Percentiles rank a stretch among this genome's conserved stretches.
These are phyloP conservation scores for Etheostoma perlongum DNA, from an alignment of 2,797 vertebrate species.

Conservation along the genomic window DNA sequence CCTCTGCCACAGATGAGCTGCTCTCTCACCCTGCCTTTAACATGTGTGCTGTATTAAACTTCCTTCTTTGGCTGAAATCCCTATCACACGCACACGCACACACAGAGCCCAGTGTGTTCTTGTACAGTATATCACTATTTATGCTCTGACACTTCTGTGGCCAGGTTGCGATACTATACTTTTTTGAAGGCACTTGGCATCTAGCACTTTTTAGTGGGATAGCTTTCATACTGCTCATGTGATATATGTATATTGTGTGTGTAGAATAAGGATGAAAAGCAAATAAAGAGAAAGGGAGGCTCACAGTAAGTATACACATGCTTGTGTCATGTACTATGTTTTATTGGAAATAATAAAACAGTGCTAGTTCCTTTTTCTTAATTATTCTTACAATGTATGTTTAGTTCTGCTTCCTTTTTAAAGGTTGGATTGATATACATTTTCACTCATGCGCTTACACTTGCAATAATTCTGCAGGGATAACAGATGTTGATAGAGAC, in stretches of 20 bases:
- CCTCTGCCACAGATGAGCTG: conserved; percentile 69
- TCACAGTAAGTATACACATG: background rate
- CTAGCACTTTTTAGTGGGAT: conserved; percentile 22
- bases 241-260: background rate
- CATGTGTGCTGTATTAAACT: conserved; percentile 70
- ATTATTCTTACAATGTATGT: background rate
- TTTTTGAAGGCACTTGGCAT: conserved; percentile 34
- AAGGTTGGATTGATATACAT: background rate
- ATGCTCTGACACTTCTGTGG: conserved; percentile 38
- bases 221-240: background rate
- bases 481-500: conserved; percentile 54
- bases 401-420: background rate
- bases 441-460: conserved; percentile 22
- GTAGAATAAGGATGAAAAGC: background rate
- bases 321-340: background rate
- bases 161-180: conserved; percentile 15
- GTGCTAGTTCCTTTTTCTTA: background rate
- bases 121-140: conserved; percentile 44
- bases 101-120: conserved; percentile 25
- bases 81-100: conserved; percentile 60
- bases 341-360: background rate
- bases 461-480: conserved; percentile 27
- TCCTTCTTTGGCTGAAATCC: conserved; percentile 76
- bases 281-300: conserved; percentile 4
- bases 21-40: conserved; percentile 66